Percentiles rank a stretch among this genome's conserved stretches.
These are phyloP conservation scores for Periplaneta americana DNA, from an alignment of 1,140 invertebrate genomes.

Conservation along the genomic window DNA sequence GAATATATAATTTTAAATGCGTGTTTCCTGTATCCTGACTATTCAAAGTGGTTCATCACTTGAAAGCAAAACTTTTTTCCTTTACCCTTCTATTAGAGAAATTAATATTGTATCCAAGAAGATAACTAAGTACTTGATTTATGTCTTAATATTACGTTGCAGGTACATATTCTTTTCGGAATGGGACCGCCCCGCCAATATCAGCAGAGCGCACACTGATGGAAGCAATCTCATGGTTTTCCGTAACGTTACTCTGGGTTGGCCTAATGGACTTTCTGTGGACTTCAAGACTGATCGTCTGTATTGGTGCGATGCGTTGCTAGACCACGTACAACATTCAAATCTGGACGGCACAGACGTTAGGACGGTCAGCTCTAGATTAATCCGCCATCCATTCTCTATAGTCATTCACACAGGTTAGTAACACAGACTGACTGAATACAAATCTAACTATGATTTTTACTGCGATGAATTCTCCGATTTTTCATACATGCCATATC, in stretches of 20 bases:
- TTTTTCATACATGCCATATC: no score
- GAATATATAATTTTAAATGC: no score
- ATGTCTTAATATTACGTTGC: no score
- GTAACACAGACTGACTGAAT: no score
- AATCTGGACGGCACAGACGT: conserved; percentile 92
- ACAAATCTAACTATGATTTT: no score
- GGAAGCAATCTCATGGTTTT: conserved; percentile 83
- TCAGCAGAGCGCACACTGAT: conserved; percentile 84
- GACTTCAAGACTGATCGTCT: conserved; percentile 82
- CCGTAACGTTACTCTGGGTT: conserved; percentile 86
- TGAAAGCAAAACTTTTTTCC: no score
- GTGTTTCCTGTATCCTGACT: no score
- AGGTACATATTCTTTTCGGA: conserved; percentile 89
- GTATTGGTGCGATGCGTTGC: conserved; percentile 92
- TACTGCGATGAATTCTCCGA: not conserved
- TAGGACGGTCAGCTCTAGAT: conserved; percentile 77
- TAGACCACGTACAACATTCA: conserved; percentile 95
- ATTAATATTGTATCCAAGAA: no score
- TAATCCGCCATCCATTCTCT: conserved; percentile 94
- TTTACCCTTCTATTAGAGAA: no score
- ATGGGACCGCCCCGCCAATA: conserved; percentile 94
- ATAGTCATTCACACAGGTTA: conserved; percentile 80
- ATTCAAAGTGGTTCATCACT: no score
- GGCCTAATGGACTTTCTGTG: conserved; percentile 93
- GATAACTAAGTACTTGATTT: no score